Evolutionary conservation across 2,797 vertebrate genomes (phyloP), one percentile per base, ranked within the genome.

Genomic region (Nothura maculosa): DNA sequence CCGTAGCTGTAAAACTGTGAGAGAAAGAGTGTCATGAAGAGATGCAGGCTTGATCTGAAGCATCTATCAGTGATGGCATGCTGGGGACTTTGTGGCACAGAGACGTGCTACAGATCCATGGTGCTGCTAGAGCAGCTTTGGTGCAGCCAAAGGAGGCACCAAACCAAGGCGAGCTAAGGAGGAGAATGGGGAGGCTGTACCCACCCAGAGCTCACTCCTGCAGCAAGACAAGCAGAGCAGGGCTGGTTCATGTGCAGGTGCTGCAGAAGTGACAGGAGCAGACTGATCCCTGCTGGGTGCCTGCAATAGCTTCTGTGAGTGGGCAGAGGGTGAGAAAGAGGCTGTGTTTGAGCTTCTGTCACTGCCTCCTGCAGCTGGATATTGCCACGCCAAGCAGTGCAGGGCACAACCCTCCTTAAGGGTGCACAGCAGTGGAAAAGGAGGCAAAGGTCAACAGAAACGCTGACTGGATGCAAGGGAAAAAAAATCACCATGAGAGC

Each of bases 1-100:
- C 97, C 99, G 99, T 96, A 99, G 98, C 99, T 99, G 99, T 95
- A 99, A 98, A 98, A 99, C 99, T 99, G 97, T 84, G 96, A 97
- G 96, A 97, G 90, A 95, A 69, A 92, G 28, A 76, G 68, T 3
- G 75, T 96, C 91, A 97, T 93, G 66, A 85, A 72, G 55, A 69
- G 73, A 73, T 63, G 55, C 32, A 40, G 61, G 47, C 66, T 10
- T 76, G 58, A 34, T 7, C 55, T 40, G 50, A 75, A 77, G 20
- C 40, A 32, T 20, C 50, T 54, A 8, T 11, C 54, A 55, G 36
- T 21, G 10, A 47, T 19, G 34, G 19, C 20, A 24, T 66, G 24
- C 21, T 1, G 1, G 1, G 6, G 70, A 22, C 21, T n/a, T 22
- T 73, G 24, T 52, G 48, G 38, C 88, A 87, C 89, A 54, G 60